Percentiles rank a stretch among this genome's conserved stretches.
Conservation (phyloP, 2,797 vertebrate genomes). For the Halcyon smyrnensis region DNA sequence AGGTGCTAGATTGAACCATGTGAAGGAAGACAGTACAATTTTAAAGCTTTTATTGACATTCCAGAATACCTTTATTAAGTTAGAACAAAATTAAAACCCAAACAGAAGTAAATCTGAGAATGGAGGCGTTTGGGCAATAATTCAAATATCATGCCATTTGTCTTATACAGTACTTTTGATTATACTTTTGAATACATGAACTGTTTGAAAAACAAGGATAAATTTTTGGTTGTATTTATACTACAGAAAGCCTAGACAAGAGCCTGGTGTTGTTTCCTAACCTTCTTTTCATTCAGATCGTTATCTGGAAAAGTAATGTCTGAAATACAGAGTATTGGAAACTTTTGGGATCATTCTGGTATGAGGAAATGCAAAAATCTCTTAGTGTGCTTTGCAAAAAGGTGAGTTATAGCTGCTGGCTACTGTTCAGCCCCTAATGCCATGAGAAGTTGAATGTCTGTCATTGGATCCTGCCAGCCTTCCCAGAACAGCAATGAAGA, state of each 20-base stretch:
- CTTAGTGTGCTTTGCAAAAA: background rate
- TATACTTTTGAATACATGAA: background rate
- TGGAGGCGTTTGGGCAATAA: background rate
- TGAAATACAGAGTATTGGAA: background rate
- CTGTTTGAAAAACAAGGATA: background rate
- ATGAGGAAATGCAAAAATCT: background rate
- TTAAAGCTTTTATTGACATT: background rate
- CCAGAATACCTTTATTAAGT: background rate
- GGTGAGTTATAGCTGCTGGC: background rate
- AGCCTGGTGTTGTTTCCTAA: background rate
- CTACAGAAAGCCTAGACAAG: background rate
- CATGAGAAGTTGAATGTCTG: background rate
- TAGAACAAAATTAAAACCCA: background rate
- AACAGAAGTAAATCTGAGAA: background rate
- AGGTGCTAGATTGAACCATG: background rate
- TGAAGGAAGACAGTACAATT: background rate
- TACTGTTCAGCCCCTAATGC: background rate
- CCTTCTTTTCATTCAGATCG: background rate
- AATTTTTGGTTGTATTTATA: background rate
- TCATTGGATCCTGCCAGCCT: accelerated
- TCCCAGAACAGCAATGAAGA: background rate
- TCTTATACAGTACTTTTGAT: background rate
- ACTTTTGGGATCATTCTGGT: background rate
- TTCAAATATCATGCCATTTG: background rate
- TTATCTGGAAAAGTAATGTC: background rate